These are phyloP conservation scores for Eledona agricola DNA, from an alignment of 2,888 invertebrate genomes.

Conservation along the genomic window DNA sequence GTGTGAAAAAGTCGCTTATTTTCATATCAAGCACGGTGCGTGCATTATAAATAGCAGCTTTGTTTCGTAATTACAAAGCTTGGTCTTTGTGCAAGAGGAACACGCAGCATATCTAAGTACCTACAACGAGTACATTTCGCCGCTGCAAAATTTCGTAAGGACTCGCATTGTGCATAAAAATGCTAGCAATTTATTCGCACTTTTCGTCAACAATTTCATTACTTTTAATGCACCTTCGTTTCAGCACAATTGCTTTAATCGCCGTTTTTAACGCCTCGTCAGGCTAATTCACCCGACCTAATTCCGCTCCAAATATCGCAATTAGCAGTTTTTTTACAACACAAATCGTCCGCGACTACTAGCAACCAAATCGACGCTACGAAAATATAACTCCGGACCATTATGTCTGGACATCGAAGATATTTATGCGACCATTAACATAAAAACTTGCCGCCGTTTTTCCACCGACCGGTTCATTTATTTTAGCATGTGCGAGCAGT, in stretches of 20 bases:
- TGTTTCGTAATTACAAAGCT: conserved; percentile 46
- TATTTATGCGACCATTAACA: conserved; percentile 31
- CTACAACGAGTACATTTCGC: conserved; percentile 37
- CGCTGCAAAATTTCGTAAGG: conserved; percentile 37
- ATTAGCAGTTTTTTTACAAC: no score
- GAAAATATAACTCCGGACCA: background rate
- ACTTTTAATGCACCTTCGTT: conserved; percentile 22
- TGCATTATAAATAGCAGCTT: conserved; percentile 46
- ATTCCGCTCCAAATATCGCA: conserved; percentile 14
- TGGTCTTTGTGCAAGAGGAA: conserved; percentile 38
- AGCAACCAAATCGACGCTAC: conserved; percentile 3
- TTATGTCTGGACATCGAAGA: conserved; percentile 15
- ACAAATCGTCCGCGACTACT: no score
- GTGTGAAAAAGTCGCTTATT: conserved; percentile 31
- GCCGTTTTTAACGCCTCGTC: conserved; percentile 19
- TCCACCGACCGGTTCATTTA: conserved; percentile 23
- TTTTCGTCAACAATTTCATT: conserved; percentile 33
- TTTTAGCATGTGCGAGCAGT: conserved; percentile 29
- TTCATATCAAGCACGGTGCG: conserved; percentile 38
- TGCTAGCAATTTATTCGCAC: conserved; percentile 44
- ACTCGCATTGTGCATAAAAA: conserved; percentile 38
- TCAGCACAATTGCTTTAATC: conserved; percentile 28
- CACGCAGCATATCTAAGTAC: conserved; percentile 37
- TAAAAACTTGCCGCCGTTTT: conserved; percentile 29
- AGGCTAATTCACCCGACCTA: conserved; percentile 18